Base-by-base conservation (phyloP, 2,797 vertebrate genomes). In the Centropyge bicolor region DNA sequence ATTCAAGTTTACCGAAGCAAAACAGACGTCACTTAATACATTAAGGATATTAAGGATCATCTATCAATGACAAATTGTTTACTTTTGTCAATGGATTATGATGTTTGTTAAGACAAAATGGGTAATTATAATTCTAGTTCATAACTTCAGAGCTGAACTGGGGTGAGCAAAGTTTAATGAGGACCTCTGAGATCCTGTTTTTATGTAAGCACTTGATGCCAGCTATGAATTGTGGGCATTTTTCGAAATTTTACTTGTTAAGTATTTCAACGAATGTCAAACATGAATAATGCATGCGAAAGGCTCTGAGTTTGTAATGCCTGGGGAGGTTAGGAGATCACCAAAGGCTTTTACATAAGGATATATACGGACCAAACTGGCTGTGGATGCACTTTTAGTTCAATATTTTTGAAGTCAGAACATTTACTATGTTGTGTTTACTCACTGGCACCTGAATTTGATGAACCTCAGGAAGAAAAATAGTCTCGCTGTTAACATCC, bases 121-220 rank as follows among this genome's bases (percentile, higher is more conserved):
- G 59, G 52, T 74, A 54, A 78, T 82, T 79, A 61, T 70, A 70
- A 76, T 77, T 88, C 65, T 35, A 67, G 83, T 56, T 86, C 68
- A 80, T 69, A 80, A 81, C 64, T 85, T 84, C 40, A 70, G 67
- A 70, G 72, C 62, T 76, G 65, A 91, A 92, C 63, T 86, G 79
- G 85, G 82, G 38, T 62, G 12, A 79, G 59, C 67, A 40, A 49
- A 35, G 55, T 67, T 77, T 94, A 94, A 94, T 92, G 91, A 94
- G 92, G 90, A 88, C 91, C 90, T 93, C 75, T 78, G 91, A 94
- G 93, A 93, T 84, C 48, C 60, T 81, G 76, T 88, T 92, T 89
- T 93, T 81, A 92, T 85, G 76, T 83, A 86, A 87, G 81, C 74
- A 89, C 90, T 91, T 90, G 86, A 93, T 90, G 90, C 91, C 75